phyloP scores from a whole-genome alignment of 2,113 vertebrate genomes.

The Xenus cinereus region DNA sequence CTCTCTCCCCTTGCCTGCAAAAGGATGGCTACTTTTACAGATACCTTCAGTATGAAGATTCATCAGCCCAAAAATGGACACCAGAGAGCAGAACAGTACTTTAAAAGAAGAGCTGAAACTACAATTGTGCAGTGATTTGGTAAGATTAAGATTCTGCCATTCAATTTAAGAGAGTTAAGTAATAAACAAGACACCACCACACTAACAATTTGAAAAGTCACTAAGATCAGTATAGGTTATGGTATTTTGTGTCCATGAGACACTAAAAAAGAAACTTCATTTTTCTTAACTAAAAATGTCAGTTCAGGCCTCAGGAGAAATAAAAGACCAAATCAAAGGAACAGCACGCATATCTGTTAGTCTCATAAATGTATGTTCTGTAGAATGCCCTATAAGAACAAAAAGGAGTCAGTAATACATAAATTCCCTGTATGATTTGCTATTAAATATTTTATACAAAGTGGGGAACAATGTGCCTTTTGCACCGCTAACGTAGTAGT shows the following conservation, averaged over 20 bases:
- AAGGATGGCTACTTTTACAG: neutral
- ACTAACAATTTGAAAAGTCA: neutral
- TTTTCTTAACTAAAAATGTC: neutral
- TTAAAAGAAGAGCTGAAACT: neutral
- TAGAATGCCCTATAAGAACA: neutral
- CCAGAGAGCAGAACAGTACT: neutral
- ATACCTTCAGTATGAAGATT: neutral
- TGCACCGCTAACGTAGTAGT: neutral
- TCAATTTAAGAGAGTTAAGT: neutral
- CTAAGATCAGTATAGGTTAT: neutral
- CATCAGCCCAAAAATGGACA: neutral
- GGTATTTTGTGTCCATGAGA: neutral
- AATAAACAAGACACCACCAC: neutral
- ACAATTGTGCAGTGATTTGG: neutral
- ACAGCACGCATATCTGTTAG: neutral
- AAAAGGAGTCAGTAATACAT: neutral
- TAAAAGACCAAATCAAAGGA: neutral
- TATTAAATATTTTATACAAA: neutral
- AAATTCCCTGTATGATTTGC: neutral
- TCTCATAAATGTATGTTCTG: neutral
- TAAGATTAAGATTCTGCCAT: neutral
- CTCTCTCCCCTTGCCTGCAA: neutral
- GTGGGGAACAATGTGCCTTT: neutral
- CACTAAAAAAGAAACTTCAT: neutral
- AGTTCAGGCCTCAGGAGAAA: neutral